Evolutionary conservation across 2,888 invertebrate species (phyloP), one percentile per base, ranked within the genome.

Genomic region (Drosophila yooni): DNA sequence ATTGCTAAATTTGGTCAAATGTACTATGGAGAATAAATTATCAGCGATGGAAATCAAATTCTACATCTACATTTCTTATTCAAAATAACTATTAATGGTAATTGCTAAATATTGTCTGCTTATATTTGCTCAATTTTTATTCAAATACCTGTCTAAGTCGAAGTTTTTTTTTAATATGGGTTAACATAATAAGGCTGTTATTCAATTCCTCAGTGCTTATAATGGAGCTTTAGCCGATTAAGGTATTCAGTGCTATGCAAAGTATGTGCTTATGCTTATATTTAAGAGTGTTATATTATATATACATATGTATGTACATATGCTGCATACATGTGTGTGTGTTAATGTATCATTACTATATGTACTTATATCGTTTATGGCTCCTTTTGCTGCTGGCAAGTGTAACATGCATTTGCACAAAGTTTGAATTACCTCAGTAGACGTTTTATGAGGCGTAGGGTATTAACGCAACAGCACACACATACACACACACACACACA

Each of bases 371-470:
- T 65, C 48, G 36, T 61, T 80, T 57, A 81, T 81, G 68, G 59
- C 46, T 77, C 58, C 58, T 69, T 68, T 50, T 59, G 77, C 61
- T 61, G 56, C 33, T 57, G 51, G 76, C 63, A 76, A 76, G 66
- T 67, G 81, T 67, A 58, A 63, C 81, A 70, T 66, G 76, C 75
- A 78, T 62, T 76, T 65, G 71, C 71, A 38, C 67, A 59, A 76
- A 72, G 82, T 81, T 77, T 77, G 78, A 78, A 78, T 78, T 78
- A 76, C 81, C 78, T 71, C 61, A 70, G 78, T 76, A 62, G 76
- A 56, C 69, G 48, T 70, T 79, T 85, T 76, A 82, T 69, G 83
- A 53, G 71, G 74, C 83, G 74, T 74, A 86, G 89, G 58, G 89
- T 83, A 88, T 82, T 61, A 79, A 64, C 65, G 46, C 54, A 33